Evolutionary conservation across 2,888 invertebrate species (phyloP).

Genomic region (Plagodis dolabraria): DNA sequence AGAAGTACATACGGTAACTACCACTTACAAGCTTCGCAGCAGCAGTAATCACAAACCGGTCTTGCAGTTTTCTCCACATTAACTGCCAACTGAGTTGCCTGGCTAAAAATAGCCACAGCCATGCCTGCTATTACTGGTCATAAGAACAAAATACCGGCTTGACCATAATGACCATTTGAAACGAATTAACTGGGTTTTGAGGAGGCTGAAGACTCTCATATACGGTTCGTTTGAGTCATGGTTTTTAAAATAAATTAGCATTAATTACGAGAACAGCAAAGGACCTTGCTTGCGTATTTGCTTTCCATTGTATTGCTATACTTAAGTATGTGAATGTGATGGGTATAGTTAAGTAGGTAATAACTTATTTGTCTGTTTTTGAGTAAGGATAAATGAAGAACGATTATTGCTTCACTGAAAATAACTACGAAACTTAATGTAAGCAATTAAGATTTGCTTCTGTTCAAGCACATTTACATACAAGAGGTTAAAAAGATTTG

Average conservation of each 20-base stretch:
- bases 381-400: too few relatives aligned
- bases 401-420: too few relatives aligned
- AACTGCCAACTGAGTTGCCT: slow-evolving; percentile 10
- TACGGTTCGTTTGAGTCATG: background rate
- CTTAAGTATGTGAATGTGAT: too few relatives aligned
- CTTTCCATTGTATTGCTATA: background rate
- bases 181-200: background rate
- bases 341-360: too few relatives aligned
- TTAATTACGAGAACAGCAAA: background rate
- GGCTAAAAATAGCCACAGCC: slow-evolving; percentile 13
- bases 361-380: too few relatives aligned
- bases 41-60: slow-evolving; percentile 11
- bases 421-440: too few relatives aligned
- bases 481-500: too few relatives aligned
- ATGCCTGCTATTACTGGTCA: background rate
- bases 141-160: background rate
- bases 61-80: slow-evolving; percentile 11
- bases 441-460: too few relatives aligned
- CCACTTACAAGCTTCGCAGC: too few relatives aligned
- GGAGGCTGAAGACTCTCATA: background rate
- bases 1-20: too few relatives aligned
- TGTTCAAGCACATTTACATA: too few relatives aligned
- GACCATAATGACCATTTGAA: slow-evolving; percentile 6
- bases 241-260: background rate
- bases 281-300: background rate